Evolutionary conservation across 2,113 vertebrate species (phyloP), one percentile per base, ranked within the genome.

Genomic region (Pavo muticus): DNA sequence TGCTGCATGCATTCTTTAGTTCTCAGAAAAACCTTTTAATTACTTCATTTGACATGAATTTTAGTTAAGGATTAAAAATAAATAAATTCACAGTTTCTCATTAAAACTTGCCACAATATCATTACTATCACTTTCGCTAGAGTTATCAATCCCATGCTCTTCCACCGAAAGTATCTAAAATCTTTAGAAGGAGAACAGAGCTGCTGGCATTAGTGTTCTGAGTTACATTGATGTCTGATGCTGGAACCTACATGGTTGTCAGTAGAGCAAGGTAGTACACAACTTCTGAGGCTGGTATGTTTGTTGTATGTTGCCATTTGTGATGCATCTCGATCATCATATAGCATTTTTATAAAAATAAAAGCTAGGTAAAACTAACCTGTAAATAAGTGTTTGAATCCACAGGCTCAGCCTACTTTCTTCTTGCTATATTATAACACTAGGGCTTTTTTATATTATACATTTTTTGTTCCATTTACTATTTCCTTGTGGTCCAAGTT

Each of bases 261-360:
- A 70, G 65, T 32, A 57, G 37, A 86, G 60, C 56, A 67, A 81
- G 14, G 25, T 64, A 37, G 40, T 29, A 35, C 16, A 39, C 19
- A 47, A 2, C 25, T 87, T 88, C 45, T 70, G 72, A 59, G 56
- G 11, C 18, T 81, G 16, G n/a, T 18, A 19, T 7, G 1, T 59
- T 50, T 74, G 40, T 37, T 72, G 3, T 80, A 21, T 56, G 16
- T 40, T 92, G 57, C 35, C 20, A 24, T 23, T 54, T 78, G 9
- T 0, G 0, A 23, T 8, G 1, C 16, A 11, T 64, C 4, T 78
- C 39, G 70, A 39, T 73, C 32, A 12, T n/a, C 19, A n/a, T n/a
- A 6, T n/a, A 59, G 57, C 11, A 12, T 59, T 39, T 39, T 2
- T 76, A 37, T 25, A 45, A 39, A 81, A 23, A 16, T 56, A 85